phyloP scores from a whole-genome alignment of 1,140 invertebrate genomes.

The Papilio aristodemus region DNA sequence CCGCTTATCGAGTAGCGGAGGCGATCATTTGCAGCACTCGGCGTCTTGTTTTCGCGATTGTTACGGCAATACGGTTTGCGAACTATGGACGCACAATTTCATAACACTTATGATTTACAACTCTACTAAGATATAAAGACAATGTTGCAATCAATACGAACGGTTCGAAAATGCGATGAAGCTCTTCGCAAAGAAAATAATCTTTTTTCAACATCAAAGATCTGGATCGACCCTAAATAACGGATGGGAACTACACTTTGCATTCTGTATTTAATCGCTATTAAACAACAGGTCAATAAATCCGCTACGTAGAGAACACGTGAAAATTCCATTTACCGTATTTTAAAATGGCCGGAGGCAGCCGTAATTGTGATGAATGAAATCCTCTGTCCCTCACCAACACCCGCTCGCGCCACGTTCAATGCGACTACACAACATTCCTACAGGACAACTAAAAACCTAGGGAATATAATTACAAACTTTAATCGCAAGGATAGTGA shows the following conservation, averaged over 20 bases:
- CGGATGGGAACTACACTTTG: background rate
- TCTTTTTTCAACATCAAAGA: too few relatives aligned
- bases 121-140: background rate
- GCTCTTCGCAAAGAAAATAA: too few relatives aligned
- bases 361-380: slow-evolving; percentile 30
- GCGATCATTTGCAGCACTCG: slow-evolving; percentile 34
- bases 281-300: slow-evolving; percentile 23
- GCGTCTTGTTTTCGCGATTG: slow-evolving; percentile 36
- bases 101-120: background rate
- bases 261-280: slow-evolving; percentile 15
- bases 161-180: too few relatives aligned
- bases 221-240: background rate
- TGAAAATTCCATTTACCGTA: slow-evolving; percentile 28
- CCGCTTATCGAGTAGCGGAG: slow-evolving; percentile 35
- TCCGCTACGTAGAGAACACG: slow-evolving; percentile 12
- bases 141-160: background rate
- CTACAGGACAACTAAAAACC: background rate
- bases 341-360: slow-evolving; percentile 20
- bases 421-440: background rate
- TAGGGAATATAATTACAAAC: background rate
- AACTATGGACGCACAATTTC: background rate
- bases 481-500: too few relatives aligned
- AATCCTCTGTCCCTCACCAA: background rate
- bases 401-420: background rate
- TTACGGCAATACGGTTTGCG: slow-evolving; percentile 23